Evolutionary conservation across 1,140 invertebrate genomes (phyloP).

Genomic region (Eumeta japonica): DNA sequence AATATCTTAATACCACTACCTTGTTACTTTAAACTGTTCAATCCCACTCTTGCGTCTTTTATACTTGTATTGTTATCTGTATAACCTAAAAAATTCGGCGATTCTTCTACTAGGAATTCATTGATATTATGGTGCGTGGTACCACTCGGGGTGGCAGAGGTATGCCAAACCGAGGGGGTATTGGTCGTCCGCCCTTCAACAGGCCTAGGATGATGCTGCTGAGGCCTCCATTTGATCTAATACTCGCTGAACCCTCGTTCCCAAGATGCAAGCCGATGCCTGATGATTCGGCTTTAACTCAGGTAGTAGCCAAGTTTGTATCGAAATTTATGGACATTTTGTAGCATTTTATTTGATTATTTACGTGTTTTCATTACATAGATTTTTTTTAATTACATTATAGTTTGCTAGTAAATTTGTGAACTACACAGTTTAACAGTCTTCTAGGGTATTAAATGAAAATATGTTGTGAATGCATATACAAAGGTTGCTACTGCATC

Average conservation of each 20-base stretch:
- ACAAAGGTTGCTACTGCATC: too few species aligned
- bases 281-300: constrained; percentile 82
- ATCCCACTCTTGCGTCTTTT: too few species aligned
- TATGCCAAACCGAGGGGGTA: constrained; percentile 63
- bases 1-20: too few species aligned
- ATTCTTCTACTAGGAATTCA: not conserved
- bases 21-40: too few species aligned
- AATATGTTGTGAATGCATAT: too few species aligned
- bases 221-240: constrained; percentile 87
- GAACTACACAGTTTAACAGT: not conserved
- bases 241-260: constrained; percentile 84
- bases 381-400: too few species aligned
- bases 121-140: constrained; percentile 39
- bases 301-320: too few species aligned
- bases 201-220: constrained; percentile 74
- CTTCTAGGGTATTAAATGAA: too few species aligned
- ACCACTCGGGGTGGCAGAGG: constrained; percentile 58
- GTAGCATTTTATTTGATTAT: not conserved
- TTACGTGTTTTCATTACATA: not conserved
- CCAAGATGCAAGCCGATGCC: constrained; percentile 83
- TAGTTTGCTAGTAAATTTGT: not conserved
- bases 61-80: too few species aligned
- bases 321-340: too few species aligned
- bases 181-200: constrained; percentile 63
- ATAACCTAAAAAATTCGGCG: not conserved